Evolutionary conservation across 2,797 vertebrate species (phyloP).

Genomic region (Delichon dasypus): DNA sequence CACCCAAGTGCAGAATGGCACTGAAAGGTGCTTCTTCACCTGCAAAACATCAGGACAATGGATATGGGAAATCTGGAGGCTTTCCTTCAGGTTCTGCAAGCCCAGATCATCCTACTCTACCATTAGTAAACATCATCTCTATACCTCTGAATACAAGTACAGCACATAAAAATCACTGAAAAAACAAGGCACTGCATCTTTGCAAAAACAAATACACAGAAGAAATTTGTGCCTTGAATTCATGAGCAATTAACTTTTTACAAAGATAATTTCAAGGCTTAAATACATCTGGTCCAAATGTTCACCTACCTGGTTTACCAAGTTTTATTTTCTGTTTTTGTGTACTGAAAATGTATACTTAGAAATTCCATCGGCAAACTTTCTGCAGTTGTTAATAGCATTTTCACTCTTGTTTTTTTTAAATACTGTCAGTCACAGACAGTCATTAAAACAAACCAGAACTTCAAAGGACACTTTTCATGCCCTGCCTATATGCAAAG

Average conservation of each 20-base stretch:
- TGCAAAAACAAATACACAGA: not conserved
- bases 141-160: not conserved
- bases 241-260: not conserved
- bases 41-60: not conserved
- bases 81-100: not conserved
- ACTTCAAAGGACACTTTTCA: not conserved
- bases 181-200: not conserved
- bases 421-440: not conserved
- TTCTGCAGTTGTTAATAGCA: not conserved
- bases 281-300: not conserved
- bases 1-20: not conserved
- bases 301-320: not conserved
- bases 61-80: not conserved
- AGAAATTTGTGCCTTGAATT: not conserved
- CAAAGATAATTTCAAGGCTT: not conserved
- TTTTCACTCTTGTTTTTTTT: not conserved
- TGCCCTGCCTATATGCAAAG: not conserved
- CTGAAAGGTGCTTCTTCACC: not conserved
- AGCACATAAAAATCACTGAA: not conserved
- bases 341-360: not conserved
- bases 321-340: not conserved
- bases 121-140: not conserved
- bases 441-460: not conserved
- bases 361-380: not conserved
- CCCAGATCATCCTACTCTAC: not conserved